Conservation (phyloP, 1,140 invertebrate genomes). For the Cydia amplana region DNA sequence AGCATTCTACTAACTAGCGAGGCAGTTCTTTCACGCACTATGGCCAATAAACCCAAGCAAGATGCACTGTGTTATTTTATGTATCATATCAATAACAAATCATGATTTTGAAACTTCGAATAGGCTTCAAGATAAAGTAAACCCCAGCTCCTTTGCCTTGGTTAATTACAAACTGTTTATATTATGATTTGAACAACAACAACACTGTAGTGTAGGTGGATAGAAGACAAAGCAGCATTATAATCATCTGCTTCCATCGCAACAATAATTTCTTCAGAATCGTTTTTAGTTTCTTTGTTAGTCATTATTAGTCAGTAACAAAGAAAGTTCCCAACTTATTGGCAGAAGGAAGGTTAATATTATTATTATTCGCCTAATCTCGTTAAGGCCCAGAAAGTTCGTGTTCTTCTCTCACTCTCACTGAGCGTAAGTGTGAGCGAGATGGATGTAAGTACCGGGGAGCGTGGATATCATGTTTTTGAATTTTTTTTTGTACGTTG, state of each 20-base stretch:
- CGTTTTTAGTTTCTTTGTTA: too few species aligned
- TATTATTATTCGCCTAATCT: not conserved
- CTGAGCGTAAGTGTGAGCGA: too few species aligned
- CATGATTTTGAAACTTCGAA: not conserved
- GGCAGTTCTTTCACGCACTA: too few species aligned
- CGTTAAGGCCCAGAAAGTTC: not conserved
- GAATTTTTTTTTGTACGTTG: too few species aligned
- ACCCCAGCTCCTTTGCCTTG: not conserved
- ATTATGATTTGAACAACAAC: not conserved
- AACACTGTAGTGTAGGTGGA: not conserved
- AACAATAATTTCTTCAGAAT: not conserved
- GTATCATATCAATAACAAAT: too few species aligned
- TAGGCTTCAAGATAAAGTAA: not conserved
- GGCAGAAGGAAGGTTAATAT: not conserved
- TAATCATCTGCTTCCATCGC: not conserved
- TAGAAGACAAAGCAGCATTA: not conserved
- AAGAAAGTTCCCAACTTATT: constrained; percentile 8
- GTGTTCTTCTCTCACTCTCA: too few species aligned
- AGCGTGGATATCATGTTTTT: too few species aligned
- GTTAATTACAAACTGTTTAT: constrained; percentile 3
- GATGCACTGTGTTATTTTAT: too few species aligned
- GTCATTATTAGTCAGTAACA: not conserved
- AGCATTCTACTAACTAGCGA: too few species aligned
- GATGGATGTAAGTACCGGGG: too few species aligned
- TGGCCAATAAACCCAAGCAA: too few species aligned